Evolutionary conservation across 2,888 invertebrate species (phyloP), one percentile per base, ranked within the genome.

Genomic region (Magallana nippona): DNA sequence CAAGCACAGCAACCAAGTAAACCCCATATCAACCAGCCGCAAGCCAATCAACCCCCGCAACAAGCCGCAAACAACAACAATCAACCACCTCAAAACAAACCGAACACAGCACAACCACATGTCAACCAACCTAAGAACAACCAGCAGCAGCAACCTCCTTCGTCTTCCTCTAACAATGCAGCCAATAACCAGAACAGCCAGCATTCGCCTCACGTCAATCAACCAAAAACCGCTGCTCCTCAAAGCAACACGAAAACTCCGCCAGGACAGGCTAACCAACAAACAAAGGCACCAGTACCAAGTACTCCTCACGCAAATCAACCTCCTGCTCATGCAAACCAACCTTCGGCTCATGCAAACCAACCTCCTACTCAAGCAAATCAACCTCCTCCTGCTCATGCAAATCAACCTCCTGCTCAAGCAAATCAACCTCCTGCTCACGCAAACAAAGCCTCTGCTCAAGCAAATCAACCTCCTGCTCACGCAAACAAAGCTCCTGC

Each of bases 111-210:
- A 57, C 27, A 79, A 19, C 56, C 57, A 22, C 56, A 57, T 56
- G 57, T 57, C 19, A 79, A 79, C 15, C 55, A 55, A 57, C 27
- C 79, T 10, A 22, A 55, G 13, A 27, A 55, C 13, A 79, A 79
- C 22, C 55, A 79, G n/a, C 79, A 79, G n/a, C 79, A 79, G 22
- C 79, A 79, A 57, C 57, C 19, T 22, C n/a, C 79, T 0, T 19
- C 55, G 19, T 19, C 27, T 10, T 10, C 27, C 8, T 17, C 19
- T 44, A 56, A 79, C 22, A 56, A 79, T 56, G 57, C 19, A 71
- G 22, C 27, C 13, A 11, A 71, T 13, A 71, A 32, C 2, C 71
- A 71, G 32, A 22, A 22, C 27, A 22, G 1, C 11, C 27, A 22
- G 71, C 71, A 71, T 27, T 11, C 71, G 0, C 71, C 71, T 27